Evolutionary conservation across 2,113 vertebrate genomes (phyloP), one percentile per base, ranked within the genome.

Genomic region (Clarias gariepinus): DNA sequence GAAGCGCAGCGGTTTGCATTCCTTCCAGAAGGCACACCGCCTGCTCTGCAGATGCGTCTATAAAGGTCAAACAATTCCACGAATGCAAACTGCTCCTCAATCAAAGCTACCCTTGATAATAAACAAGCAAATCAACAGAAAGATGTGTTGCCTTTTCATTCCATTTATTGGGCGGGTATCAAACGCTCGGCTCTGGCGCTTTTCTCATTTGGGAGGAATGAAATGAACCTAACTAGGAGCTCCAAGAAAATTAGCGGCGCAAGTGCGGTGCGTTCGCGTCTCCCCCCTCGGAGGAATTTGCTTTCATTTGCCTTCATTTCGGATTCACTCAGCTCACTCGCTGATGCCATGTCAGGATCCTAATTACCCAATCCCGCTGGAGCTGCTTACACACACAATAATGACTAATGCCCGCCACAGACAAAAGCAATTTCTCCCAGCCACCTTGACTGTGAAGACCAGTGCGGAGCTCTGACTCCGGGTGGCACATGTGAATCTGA

Each of bases 51-150:
- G 93, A 90, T 93, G 91, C 89, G 91, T 91, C 88, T 85, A 90
- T 83, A 93, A 94, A 94, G 94, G 94, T 93, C 96, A 95, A 94
- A 93, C 95, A 95, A 95, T 93, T 93, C 91, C 94, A 94, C 41
- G 88, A 90, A 4, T 68, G 85, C 87, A 93, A 93, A 71, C 91
- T 89, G 92, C 91, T 93, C 93, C 92, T 90, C 93, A 94, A 93
- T 93, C 95, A 92, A 89, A 92, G 92, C 85, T 78, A 71, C 90
- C 89, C 85, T 83, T 81, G 69, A 93, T 92, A 90, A 92, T 28
- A 60, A 92, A 92, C 60, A 86, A 91, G 88, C 92, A 94, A 93
- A 94, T 95, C 94, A 93, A 94, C 93, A 92, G 80, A 92, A 93
- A 92, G 91, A 95, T 91, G 90, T 91, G 93, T 91, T 88, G 92